Conservation (phyloP, 2,888 invertebrate species). For the Polydrusus tereticollis region DNA sequence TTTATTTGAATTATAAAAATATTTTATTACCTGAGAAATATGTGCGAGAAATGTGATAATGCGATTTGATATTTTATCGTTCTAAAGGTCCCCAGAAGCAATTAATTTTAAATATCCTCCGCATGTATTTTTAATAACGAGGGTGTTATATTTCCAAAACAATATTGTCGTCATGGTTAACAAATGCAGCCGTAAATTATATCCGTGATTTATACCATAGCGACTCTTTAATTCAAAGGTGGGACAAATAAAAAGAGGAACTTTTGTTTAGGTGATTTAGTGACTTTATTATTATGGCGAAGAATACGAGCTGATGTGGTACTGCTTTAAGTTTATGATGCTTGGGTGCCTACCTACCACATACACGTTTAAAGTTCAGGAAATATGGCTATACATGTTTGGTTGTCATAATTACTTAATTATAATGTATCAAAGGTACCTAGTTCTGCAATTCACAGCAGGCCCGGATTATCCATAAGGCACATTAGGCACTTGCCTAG, state of each 20-base stretch:
- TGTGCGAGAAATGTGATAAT: conserved; percentile 45
- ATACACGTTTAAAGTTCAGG: not conserved
- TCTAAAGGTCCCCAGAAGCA: conserved; percentile 41
- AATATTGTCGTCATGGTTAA: conserved; percentile 42
- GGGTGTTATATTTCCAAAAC: conserved; percentile 40
- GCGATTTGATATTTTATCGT: conserved; percentile 45
- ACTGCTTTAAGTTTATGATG: conserved; percentile 6
- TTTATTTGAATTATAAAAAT: conserved; percentile 32
- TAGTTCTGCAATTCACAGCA: no score
- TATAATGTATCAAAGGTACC: no score
- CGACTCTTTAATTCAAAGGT: conserved; percentile 29
- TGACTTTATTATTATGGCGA: conserved; percentile 32
- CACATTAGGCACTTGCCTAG: no score
- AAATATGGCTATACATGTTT: no score
- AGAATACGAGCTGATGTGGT: conserved; percentile 28
- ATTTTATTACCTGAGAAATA: conserved; percentile 41
- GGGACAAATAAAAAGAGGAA: conserved; percentile 15
- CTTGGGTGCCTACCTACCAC: conserved; percentile 28
- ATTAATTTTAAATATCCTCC: conserved; percentile 40
- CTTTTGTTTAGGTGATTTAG: conserved; percentile 30
- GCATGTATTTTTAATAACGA: conserved; percentile 43
- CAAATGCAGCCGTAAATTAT: conserved; percentile 39
- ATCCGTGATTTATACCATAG: conserved; percentile 33
- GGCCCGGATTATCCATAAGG: no score
- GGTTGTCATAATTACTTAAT: no score